phyloP scores from a whole-genome alignment of 1,140 invertebrate genomes.

The Hetaerina americana region DNA sequence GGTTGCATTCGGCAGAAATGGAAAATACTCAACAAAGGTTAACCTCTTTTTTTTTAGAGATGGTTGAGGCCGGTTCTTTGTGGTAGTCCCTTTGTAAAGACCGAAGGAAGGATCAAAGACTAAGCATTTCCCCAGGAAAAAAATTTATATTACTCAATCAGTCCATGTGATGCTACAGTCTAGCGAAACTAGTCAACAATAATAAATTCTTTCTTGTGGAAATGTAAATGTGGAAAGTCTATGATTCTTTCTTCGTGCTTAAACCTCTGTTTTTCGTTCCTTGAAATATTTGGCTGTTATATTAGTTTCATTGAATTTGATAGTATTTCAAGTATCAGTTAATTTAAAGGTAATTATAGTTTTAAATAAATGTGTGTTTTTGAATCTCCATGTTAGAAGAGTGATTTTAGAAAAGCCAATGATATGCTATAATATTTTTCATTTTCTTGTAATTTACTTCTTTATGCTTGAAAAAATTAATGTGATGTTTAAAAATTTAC shows the following conservation, averaged over 20 bases:
- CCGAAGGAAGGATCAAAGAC: not conserved
- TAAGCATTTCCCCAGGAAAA: not conserved
- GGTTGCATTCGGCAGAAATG: not conserved
- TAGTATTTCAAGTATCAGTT: too few species aligned
- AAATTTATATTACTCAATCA: not conserved
- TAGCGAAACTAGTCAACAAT: not conserved
- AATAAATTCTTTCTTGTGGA: not conserved
- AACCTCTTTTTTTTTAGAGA: not conserved
- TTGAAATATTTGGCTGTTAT: too few species aligned
- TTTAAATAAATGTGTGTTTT: not conserved
- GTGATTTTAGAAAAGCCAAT: not conserved
- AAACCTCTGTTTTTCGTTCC: too few species aligned
- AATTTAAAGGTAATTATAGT: not conserved
- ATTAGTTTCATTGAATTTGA: too few species aligned
- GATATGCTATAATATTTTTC: not conserved
- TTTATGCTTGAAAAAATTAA: not conserved
- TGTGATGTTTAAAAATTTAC: too few species aligned
- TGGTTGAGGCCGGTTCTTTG: not conserved
- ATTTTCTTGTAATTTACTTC: not conserved
- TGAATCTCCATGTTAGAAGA: not conserved
- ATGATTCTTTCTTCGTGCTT: too few species aligned
- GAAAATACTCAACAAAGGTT: not conserved
- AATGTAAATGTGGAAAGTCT: not conserved
- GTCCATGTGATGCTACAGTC: not conserved
- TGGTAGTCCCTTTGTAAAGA: not conserved